Conservation (phyloP, 2,888 invertebrate species). For the Bellardia bayeri region DNA sequence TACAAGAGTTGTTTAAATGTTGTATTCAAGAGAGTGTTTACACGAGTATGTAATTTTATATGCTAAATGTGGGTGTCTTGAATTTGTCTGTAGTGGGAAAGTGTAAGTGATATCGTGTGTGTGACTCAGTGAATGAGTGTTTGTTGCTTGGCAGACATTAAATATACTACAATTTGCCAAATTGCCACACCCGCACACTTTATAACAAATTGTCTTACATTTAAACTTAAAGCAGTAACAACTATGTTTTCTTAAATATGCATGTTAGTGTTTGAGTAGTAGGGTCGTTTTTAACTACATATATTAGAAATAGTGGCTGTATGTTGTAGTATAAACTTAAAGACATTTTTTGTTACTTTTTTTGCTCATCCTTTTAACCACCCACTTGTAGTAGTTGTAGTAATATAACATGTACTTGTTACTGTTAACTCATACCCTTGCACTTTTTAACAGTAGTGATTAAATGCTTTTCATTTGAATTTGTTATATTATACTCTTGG, state of each 20-base stretch:
- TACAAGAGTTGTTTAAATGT: neutral
- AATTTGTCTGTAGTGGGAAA: neutral
- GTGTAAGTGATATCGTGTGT: neutral
- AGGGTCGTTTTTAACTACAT: neutral
- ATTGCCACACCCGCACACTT: constrained; percentile 50
- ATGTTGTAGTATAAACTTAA: neutral
- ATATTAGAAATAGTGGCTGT: neutral
- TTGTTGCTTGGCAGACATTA: constrained; percentile 23
- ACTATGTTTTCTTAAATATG: neutral
- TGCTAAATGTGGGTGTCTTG: neutral
- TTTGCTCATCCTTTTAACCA: neutral
- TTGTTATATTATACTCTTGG: too few species aligned
- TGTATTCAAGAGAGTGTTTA: neutral
- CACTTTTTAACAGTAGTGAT: neutral
- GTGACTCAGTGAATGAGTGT: neutral
- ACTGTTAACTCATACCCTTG: neutral
- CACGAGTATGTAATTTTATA: neutral
- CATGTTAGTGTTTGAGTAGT: neutral
- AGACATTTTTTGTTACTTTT: neutral
- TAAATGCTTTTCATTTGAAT: neutral
- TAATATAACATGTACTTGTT: neutral
- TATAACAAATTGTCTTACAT: constrained; percentile 22
- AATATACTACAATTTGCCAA: constrained; percentile 55
- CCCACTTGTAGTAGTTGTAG: neutral
- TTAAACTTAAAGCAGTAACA: neutral